Percentiles rank a stretch among this genome's conserved stretches.
phyloP scores from a whole-genome alignment of 2,797 vertebrate genomes.

The Crypturellus tataupa region DNA sequence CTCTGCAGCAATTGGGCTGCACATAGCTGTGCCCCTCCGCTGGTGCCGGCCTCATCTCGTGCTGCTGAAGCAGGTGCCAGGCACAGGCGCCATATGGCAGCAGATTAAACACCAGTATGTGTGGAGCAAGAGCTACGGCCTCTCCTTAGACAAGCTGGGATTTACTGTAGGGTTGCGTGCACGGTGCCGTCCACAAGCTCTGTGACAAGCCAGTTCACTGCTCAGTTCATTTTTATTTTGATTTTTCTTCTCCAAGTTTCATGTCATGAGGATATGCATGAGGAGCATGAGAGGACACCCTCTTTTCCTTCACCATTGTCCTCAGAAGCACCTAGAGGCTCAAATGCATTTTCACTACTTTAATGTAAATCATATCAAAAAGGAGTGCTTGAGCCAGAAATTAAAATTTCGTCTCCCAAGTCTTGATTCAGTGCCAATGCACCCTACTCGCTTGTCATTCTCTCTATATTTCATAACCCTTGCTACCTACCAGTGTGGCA shows the following conservation, averaged over 20 bases:
- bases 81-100: conserved; percentile 27
- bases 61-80: conserved; percentile 58
- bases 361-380: background rate
- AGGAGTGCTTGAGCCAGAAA: background rate
- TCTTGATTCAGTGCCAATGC: background rate
- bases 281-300: background rate
- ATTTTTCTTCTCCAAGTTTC: background rate
- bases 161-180: fast-evolving
- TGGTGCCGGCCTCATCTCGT: conserved; percentile 37
- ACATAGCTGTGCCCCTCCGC: background rate
- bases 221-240: background rate
- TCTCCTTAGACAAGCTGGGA: background rate
- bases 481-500: background rate
- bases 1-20: background rate
- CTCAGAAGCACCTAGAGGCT: background rate
- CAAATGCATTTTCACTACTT: background rate
- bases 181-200: background rate
- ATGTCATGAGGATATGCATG: background rate
- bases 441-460: background rate
- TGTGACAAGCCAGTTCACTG: no score
- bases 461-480: background rate
- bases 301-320: background rate
- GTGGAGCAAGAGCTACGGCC: background rate
- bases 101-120: conserved; percentile 33
- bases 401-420: background rate